Evolutionary conservation across 2,888 invertebrate species (phyloP), one percentile per base, ranked within the genome.

Genomic region (Cerastoderma edule): DNA sequence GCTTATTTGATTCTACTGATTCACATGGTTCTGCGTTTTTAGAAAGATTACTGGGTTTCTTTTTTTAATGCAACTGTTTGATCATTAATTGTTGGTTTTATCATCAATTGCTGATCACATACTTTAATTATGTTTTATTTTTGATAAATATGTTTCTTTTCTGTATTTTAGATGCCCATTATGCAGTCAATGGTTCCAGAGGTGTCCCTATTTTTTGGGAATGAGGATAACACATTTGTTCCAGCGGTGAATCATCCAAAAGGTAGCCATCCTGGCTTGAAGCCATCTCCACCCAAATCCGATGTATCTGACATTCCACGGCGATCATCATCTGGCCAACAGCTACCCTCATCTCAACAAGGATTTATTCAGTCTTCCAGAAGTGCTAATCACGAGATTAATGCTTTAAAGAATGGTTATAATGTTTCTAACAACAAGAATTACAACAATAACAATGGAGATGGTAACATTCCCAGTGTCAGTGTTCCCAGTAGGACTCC

Each of bases 171-270:
- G 91, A 78, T 85, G n/a, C 85, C 88, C 50, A 72, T 84, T n/a
- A 75, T 88, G 57, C 85, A 85, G 67, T 88, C 90, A 1, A 84
- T 89, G 80, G 92, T 92, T 0, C 91, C 92, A n/a, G 92, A 92
- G 75, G 90, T 92, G 0, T 90, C 91, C 0, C 78, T 92, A n/a
- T 81, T 91, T 33, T 90, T 89, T 78, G 85, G 83, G 54, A 60
- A 60, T 60, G 82, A 82, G 39, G 77, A 83, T 33, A 71, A 67
- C 27, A 77, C 72, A 27, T 65, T 79, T 60, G 77, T 78, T 0
- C 80, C 78, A 27, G 73, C 66, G 66, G 64, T 80, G 68, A 72
- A 81, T 56, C 69, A 75, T 46, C 80, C 77, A 30, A 63, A 65
- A 28, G 8, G 60, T 19, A 32, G 30, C n/a, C 69, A 69, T 1